phyloP scores from a whole-genome alignment of 2,113 vertebrate species.

The Rousettus leschenaultii region DNA sequence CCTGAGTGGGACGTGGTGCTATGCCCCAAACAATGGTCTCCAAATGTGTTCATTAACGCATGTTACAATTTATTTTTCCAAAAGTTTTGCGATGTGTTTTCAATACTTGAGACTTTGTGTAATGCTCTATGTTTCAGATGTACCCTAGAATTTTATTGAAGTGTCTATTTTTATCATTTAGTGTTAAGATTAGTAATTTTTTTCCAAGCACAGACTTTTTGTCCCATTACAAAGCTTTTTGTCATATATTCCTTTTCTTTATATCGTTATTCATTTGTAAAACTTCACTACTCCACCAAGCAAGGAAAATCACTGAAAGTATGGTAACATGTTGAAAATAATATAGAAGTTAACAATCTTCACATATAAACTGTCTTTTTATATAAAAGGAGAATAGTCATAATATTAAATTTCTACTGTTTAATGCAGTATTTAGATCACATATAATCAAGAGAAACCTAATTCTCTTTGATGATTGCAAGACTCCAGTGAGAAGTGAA shows the following conservation, averaged over 20 bases:
- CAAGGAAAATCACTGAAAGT: neutral
- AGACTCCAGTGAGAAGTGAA: neutral
- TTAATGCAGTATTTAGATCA: slow-evolving; percentile 47
- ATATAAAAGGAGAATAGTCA: neutral
- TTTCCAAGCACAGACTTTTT: neutral
- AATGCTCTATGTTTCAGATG: accelerated
- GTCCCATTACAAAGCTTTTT: neutral
- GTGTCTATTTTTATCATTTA: neutral
- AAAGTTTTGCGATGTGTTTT: neutral
- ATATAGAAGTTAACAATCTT: neutral
- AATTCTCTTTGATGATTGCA: slow-evolving; percentile 40
- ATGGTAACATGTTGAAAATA: neutral
- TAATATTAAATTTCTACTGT: slow-evolving; percentile 22
- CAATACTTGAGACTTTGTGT: neutral
- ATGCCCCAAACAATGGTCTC: accelerated
- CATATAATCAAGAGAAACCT: neutral
- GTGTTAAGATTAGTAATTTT: neutral
- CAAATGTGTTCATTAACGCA: neutral
- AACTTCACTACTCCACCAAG: neutral
- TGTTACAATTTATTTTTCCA: neutral
- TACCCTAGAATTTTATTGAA: neutral
- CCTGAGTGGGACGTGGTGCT: neutral
- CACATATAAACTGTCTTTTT: neutral
- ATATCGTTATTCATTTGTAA: neutral
- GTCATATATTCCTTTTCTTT: neutral